Conservation (phyloP, 1,140 invertebrate genomes). For the Drosophila nebulosa region DNA sequence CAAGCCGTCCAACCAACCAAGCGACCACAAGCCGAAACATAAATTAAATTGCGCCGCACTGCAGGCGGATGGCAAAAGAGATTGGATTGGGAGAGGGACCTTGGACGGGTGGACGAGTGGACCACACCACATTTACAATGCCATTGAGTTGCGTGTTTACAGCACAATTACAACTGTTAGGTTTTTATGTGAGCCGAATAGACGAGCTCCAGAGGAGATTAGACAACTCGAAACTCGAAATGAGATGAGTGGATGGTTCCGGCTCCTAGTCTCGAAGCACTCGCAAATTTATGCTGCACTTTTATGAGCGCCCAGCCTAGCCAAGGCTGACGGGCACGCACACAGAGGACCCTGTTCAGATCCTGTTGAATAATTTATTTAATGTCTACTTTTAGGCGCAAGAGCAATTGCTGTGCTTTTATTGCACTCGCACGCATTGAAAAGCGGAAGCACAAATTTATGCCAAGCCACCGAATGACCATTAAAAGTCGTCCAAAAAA, state of each 20-base stretch:
- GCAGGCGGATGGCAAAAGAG: conserved; percentile 30
- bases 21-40: conserved; percentile 50
- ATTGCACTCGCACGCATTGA: conserved; percentile 56
- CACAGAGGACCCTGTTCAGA: no score
- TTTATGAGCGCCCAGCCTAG: conserved; percentile 62
- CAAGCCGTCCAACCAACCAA: conserved; percentile 45
- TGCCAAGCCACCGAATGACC: conserved; percentile 66
- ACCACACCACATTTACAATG: conserved; percentile 47
- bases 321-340: conserved; percentile 16
- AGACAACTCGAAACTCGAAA: neutral
- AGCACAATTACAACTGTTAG: conserved; percentile 77
- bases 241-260: neutral
- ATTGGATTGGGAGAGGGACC: conserved; percentile 1
- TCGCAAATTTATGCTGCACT: conserved; percentile 65
- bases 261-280: conserved; percentile 20
- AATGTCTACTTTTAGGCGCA: conserved; percentile 75
- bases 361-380: conserved; percentile 72
- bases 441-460: conserved; percentile 46
- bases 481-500: conserved; percentile 43
- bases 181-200: conserved; percentile 67
- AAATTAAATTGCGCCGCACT: conserved; percentile 74
- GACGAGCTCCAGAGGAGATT: conserved; percentile 2
- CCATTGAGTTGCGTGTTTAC: conserved; percentile 78
- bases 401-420: conserved; percentile 57
- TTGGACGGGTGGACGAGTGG: conserved; percentile 13